phyloP scores from a whole-genome alignment of 2,888 invertebrate genomes.

The Tanytarsus gracilentus region DNA sequence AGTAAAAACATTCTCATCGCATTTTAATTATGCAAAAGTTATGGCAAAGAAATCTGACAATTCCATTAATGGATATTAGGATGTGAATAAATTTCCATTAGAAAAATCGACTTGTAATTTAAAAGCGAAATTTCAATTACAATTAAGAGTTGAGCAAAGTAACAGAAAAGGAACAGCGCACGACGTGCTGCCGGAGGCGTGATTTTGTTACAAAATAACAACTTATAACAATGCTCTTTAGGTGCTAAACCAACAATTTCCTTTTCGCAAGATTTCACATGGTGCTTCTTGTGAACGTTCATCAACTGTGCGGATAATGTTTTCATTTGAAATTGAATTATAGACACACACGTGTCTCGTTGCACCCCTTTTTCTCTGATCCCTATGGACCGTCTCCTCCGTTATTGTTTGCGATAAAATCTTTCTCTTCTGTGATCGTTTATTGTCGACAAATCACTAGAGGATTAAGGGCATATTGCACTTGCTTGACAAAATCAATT shows the following conservation, averaged over 20 bases:
- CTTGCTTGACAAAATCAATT: constrained; percentile 18
- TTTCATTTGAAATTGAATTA: constrained; percentile 26
- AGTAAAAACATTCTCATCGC: constrained; percentile 6
- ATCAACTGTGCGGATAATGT: constrained; percentile 4
- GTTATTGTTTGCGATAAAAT: too few relatives aligned
- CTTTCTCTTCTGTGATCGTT: constrained; percentile 1
- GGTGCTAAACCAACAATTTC: constrained; percentile 24
- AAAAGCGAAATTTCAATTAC: constrained; percentile 9
- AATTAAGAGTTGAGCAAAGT: constrained; percentile 10
- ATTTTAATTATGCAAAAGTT: constrained; percentile 23
- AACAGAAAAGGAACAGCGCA: constrained; percentile 18
- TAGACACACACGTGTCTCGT: constrained; percentile 5
- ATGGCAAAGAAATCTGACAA: constrained; percentile 6
- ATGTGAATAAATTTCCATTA: constrained; percentile 19
- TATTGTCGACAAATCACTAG: constrained; percentile 22
- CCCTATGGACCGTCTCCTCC: too few relatives aligned
- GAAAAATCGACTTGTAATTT: neutral
- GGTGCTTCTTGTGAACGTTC: neutral
- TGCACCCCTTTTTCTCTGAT: constrained; percentile 19
- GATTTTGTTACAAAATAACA: constrained; percentile 5
- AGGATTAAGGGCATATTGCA: constrained; percentile 25
- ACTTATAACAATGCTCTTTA: constrained; percentile 15
- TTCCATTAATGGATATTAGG: constrained; percentile 24
- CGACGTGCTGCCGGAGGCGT: constrained; percentile 23
- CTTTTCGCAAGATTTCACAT: neutral